Evolutionary conservation across 2,888 invertebrate species (phyloP), one percentile per base, ranked within the genome.

Genomic region (Melipona beecheii): DNA sequence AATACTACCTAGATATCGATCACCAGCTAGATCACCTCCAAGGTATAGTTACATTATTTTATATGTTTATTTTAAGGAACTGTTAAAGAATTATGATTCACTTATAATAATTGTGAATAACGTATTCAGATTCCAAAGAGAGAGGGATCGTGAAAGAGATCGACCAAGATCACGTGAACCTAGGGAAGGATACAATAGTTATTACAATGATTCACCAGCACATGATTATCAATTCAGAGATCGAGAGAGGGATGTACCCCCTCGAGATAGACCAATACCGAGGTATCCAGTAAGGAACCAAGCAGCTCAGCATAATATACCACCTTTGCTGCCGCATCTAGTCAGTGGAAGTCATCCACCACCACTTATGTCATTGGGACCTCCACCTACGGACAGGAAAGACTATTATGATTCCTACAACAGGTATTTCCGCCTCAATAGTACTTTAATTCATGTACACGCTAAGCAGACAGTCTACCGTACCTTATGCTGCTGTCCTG

Each of bases 321-420:
- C 93, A 80, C 89, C 92, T 69, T 83, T 93, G 90, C 88, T 91
- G 90, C 91, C 93, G 24, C 91, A 91, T 88, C 89, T 92, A 87
- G 83, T 89, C 82, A 84, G 91, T 78, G 91, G 91, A 87, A 89
- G 91, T 90, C 93, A 93, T 86, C 91, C 93, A 85, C 92, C 93
- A 86, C 93, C 93, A 78, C 92, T 93, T 88, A 92, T 92, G 92
- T 92, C 93, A 82, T 91, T 93, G 91, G 93, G 93, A 93, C 92
- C 92, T 86, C 91, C 91, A 85, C 90, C 92, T 78, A 90, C 92
- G 93, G 94, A 94, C 93, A 94, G 94, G 94, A 94, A 94, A 94
- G 94, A 94, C 93, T 94, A 94, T 94, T 94, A 94, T 93, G 94
- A 94, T 93, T 94, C 94, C 93, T 94, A 94, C 93, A 94, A 93